Evolutionary conservation across 2,113 vertebrate genomes (phyloP), one percentile per base, ranked within the genome.

Genomic region (Pseudolaguvia tuberculata): DNA sequence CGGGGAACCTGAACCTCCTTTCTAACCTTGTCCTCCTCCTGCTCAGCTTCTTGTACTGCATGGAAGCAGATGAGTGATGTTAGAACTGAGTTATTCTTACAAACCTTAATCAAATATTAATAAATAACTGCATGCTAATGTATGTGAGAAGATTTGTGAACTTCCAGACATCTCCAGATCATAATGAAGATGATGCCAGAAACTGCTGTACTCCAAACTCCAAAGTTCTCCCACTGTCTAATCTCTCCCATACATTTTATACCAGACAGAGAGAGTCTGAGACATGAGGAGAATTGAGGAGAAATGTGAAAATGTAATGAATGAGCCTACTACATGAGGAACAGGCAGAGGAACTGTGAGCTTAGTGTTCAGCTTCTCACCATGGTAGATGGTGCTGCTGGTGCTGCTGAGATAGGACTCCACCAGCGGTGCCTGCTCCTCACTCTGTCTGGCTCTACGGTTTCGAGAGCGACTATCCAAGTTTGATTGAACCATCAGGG

Each of bases 401-500:
- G 96, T 95, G 89, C 94, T 95, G 88, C 93, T 96, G 84, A 98
- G 94, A 89, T 96, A 98, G 53, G 94, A 96, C 76, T 99, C 97
- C 75, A 99, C 97, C 81, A 99, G 85, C 0, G 97, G 97, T 0
- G 97, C 97, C 84, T 99, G 97, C 69, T 99, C 97, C 86, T 99
- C 96, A 0, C 95, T 96, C 70, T 95, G 95, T 31, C 94, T 93
- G 76, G 88, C 91, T 79, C 95, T 90, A 31, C 96, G 94, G 2
- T 93, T 86, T 17, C 95, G 92, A 0, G 94, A 92, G 25, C 96
- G 90, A 42, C 94, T 88, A 4, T 99, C 96, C 42, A 96, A 92
- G 0, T 94, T 98, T 51, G 96, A 95, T 88, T 99, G 97, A 73
- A 99, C 97, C 97, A 99, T 99, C 83, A 98, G 88, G 0, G 97